phyloP scores from a whole-genome alignment of 37 sponge, comb jelly and placozoan genomes.

The Spongia lamella region DNA sequence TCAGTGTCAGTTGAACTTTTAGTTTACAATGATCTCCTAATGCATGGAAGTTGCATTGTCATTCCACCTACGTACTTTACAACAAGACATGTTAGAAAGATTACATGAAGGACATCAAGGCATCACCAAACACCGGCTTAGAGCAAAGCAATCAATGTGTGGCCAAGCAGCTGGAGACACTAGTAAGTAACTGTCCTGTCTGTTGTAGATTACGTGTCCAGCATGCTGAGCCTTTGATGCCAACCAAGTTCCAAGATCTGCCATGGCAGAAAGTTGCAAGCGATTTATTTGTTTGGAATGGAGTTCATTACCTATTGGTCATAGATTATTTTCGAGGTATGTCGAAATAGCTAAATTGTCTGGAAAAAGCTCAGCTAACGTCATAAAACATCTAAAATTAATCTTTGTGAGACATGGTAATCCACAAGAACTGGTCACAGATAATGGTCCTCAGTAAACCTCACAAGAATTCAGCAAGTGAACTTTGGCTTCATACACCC shows the following conservation, averaged over 20 bases:
- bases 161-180: too few species aligned
- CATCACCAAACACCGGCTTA: slow-evolving; percentile 3
- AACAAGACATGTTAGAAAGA: too few species aligned
- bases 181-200: not conserved
- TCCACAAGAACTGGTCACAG: too few species aligned
- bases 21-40: too few species aligned
- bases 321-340: slow-evolving; percentile 1
- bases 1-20: too few species aligned
- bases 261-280: slow-evolving; percentile 5
- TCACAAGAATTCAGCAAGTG: too few species aligned
- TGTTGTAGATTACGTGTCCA: not conserved
- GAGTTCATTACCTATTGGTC: not conserved
- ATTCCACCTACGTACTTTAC: too few species aligned
- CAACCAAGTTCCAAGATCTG: not conserved
- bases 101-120: slow-evolving; percentile 22
- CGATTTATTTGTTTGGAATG: slow-evolving; percentile 6
- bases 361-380: not conserved
- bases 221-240: not conserved
- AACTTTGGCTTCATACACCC: too few species aligned
- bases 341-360: not conserved
- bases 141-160: not conserved
- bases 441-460: too few species aligned
- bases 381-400: not conserved
- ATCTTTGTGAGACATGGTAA: slow-evolving; percentile 12
- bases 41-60: too few species aligned